Percentiles rank a stretch among this genome's conserved stretches.
Evolutionary conservation across 2,888 invertebrate species (phyloP).

Genomic region (Diaprepes abbreviatus): DNA sequence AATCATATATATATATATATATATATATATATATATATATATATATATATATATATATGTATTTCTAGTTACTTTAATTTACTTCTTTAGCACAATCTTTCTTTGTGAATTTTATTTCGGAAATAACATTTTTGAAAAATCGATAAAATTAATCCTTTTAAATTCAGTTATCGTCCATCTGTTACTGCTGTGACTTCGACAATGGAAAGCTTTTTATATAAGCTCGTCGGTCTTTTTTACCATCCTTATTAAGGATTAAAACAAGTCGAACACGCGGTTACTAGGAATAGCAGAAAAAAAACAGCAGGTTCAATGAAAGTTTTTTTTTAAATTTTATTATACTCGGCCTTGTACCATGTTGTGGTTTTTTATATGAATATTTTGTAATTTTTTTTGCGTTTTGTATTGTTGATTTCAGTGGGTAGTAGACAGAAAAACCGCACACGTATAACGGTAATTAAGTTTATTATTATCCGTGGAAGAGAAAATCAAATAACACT

Average conservation of each 20-base stretch:
- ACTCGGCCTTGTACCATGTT: neutral
- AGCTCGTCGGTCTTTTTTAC: neutral
- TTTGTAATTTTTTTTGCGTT: slow-evolving; percentile 2
- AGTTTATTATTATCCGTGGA: neutral
- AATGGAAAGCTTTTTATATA: neutral
- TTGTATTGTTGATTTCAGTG: neutral
- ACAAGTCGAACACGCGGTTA: neutral
- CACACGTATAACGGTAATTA: neutral
- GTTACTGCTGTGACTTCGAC: neutral
- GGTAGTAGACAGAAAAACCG: slow-evolving; percentile 11
- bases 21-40: too few relatives aligned
- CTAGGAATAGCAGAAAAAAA: slow-evolving; percentile 1
- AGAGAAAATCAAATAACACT: too few relatives aligned
- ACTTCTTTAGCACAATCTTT: too few relatives aligned
- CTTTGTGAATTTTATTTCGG: too few relatives aligned
- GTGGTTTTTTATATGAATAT: slow-evolving; percentile 8
- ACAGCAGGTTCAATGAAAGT: neutral
- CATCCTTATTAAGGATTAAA: neutral
- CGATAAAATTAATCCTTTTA: neutral
- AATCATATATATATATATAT: too few relatives aligned
- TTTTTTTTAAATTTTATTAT: neutral
- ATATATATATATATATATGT: too few relatives aligned
- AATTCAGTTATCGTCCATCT: neutral
- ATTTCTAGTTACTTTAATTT: too few relatives aligned
- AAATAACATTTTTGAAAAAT: too few relatives aligned